Conservation (phyloP, 2,797 vertebrate species). For the Semaprochilodus insignis region DNA sequence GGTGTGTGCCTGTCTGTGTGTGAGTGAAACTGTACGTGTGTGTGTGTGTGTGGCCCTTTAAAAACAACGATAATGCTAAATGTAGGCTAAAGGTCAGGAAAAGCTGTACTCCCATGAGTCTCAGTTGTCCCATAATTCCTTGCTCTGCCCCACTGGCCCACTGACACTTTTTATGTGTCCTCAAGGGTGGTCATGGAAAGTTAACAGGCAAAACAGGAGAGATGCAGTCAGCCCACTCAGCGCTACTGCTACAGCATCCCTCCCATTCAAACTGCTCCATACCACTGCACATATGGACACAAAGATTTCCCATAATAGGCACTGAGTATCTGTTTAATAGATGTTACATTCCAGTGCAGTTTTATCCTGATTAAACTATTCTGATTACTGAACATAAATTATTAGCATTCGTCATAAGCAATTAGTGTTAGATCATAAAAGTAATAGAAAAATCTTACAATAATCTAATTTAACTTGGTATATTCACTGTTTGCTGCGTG, state of each 20-base stretch:
- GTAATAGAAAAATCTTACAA: neutral
- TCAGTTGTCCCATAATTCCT: slow-evolving; percentile 37
- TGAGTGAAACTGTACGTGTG: slow-evolving; percentile 5
- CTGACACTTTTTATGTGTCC: slow-evolving; percentile 31
- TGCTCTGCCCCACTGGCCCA: slow-evolving; percentile 1
- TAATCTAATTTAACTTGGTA: too few species aligned
- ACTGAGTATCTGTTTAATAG: too few species aligned
- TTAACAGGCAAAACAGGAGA: slow-evolving; percentile 35
- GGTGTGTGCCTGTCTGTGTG: neutral
- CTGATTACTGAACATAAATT: too few species aligned
- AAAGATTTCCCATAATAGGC: too few species aligned
- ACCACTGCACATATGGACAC: neutral
- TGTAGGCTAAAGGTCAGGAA: slow-evolving; percentile 48
- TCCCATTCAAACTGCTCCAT: slow-evolving; percentile 9
- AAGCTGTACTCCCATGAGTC: slow-evolving; percentile 10
- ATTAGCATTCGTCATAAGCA: too few species aligned
- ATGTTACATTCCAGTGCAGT: too few species aligned
- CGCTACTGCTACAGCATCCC: slow-evolving; percentile 16
- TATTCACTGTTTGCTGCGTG: too few species aligned
- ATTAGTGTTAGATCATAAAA: neutral
- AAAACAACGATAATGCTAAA: slow-evolving; percentile 28
- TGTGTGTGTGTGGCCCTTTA: slow-evolving; percentile 36
- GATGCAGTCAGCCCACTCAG: slow-evolving; percentile 11
- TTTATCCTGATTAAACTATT: too few species aligned
- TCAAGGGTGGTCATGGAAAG: slow-evolving; percentile 42